Conservation (phyloP, 2,888 invertebrate species). For the Stegana nigrithorax region DNA sequence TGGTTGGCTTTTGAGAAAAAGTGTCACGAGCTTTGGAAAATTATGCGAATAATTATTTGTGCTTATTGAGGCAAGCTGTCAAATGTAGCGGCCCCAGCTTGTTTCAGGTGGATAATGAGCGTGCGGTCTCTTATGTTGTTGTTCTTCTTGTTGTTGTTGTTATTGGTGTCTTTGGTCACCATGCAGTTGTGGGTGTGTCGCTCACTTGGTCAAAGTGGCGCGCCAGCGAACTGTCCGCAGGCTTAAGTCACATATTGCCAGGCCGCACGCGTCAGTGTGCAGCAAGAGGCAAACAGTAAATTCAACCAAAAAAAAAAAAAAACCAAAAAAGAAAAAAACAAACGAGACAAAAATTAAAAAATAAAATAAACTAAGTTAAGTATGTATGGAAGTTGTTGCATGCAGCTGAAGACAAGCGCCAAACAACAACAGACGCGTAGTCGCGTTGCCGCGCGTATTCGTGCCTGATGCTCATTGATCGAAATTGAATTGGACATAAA, state of each 20-base stretch:
- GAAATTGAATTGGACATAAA: constrained; percentile 69
- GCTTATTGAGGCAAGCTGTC: constrained; percentile 5
- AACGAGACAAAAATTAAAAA: no score
- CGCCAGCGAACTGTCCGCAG: no score
- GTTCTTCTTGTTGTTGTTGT: no score
- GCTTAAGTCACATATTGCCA: no score
- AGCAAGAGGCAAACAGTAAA: no score
- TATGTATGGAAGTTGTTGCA: background rate
- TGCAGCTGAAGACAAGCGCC: no score
- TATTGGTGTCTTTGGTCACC: no score
- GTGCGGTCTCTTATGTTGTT: constrained; percentile 14
- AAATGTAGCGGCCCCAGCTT: background rate
- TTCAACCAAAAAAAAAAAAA: no score
- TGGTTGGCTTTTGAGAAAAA: background rate
- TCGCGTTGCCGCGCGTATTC: constrained; percentile 47
- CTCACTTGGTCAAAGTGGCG: constrained; percentile 8
- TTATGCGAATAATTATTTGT: constrained; percentile 18
- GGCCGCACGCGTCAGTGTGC: background rate
- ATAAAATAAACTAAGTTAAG: no score
- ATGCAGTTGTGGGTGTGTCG: constrained; percentile 19
- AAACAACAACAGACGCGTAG: constrained; percentile 20
- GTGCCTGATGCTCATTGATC: constrained; percentile 65
- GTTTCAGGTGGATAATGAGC: constrained; percentile 12
- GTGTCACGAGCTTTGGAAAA: constrained; percentile 6
- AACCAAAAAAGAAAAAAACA: no score